A percentile compares a stretch with the other conserved stretches of the same genome.
phyloP scores from a whole-genome alignment of 2,888 invertebrate species.

The Lymantria dispar region DNA sequence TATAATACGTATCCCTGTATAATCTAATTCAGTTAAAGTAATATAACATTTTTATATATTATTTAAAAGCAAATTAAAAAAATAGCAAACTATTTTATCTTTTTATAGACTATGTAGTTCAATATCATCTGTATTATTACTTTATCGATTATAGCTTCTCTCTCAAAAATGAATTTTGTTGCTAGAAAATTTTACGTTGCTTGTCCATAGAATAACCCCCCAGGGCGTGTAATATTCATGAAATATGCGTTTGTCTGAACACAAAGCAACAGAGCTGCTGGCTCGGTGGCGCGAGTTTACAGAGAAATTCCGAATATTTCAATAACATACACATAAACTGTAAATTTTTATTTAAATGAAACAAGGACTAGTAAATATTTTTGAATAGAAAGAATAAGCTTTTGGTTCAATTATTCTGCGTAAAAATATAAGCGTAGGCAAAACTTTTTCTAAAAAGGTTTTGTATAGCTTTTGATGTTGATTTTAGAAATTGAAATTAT shows the following conservation, averaged over 20 bases:
- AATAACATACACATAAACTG: conserved; percentile 47
- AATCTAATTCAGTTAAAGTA: too few relatives aligned
- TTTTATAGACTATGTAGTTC: neutral
- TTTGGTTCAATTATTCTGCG: neutral
- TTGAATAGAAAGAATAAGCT: conserved; percentile 16
- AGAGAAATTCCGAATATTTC: conserved; percentile 59
- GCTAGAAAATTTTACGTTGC: conserved; percentile 30
- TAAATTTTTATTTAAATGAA: conserved; percentile 38
- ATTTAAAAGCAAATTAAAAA: too few relatives aligned
- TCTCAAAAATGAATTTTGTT: conserved; percentile 17
- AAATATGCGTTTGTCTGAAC: conserved; percentile 55
- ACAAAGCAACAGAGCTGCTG: conserved; percentile 51
- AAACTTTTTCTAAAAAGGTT: neutral
- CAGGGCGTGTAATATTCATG: conserved; percentile 49
- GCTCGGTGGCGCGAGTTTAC: conserved; percentile 28
- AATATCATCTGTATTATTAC: neutral
- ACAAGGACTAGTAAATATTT: conserved; percentile 14
- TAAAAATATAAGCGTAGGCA: neutral
- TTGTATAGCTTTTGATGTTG: neutral
- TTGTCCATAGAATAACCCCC: conserved; percentile 35
- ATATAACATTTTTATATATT: too few relatives aligned
- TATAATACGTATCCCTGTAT: too few relatives aligned
- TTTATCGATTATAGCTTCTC: neutral
- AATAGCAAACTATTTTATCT: too few relatives aligned
- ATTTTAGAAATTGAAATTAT: neutral